Base-by-base conservation (phyloP, 2,888 invertebrate genomes). In the Pristionchus arcanus region DNA sequence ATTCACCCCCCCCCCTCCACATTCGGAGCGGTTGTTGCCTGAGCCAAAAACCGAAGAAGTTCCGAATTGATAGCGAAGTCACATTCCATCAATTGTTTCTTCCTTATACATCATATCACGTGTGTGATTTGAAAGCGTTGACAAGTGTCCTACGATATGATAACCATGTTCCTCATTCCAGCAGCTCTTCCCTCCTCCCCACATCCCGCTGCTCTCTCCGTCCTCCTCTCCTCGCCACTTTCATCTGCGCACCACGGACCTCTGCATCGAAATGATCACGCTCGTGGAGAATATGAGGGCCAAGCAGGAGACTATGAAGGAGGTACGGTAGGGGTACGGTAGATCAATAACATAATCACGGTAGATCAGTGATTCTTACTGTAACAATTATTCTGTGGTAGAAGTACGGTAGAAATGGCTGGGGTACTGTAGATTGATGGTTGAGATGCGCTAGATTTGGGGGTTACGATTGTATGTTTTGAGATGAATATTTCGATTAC, bases 211-310 rank as follows among this genome's bases (percentile, higher is more conserved):
- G 31, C 81, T 81, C 63, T n/a, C 63, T 1, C 49, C 81, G 28
- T n/a, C 25, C 28, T 49, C 81, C n/a, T 25, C 34, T 15, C 37
- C 74, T 25, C 68, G 74, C 21, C 84, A 85, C 55, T 88, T 88
- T 34, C 87, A 88, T 37, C 28, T 88, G 9, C 71, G 87, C 55
- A 59, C 55, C 19, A 19, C 7, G 31, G 87, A 88, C 19, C 55
- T 88, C 34, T 71, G 71, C 55, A 55, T 88, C 13, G 87, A 88
- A 34, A 88, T 88, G 87, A 74, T 88, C 55, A 88, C 87, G 7
- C 74, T 88, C 19, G 25, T 88, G 25, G 87, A 88, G 87, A 88
- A 88, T n/a, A 25, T n/a, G 55, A 19, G 25, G 0, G 31, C 55
- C 19, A 34, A 13, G 34, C 71, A 21, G 53, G 87, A 88, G 4